Evolutionary conservation across 2,113 vertebrate species (phyloP).

Genomic region (Perca flavescens): DNA sequence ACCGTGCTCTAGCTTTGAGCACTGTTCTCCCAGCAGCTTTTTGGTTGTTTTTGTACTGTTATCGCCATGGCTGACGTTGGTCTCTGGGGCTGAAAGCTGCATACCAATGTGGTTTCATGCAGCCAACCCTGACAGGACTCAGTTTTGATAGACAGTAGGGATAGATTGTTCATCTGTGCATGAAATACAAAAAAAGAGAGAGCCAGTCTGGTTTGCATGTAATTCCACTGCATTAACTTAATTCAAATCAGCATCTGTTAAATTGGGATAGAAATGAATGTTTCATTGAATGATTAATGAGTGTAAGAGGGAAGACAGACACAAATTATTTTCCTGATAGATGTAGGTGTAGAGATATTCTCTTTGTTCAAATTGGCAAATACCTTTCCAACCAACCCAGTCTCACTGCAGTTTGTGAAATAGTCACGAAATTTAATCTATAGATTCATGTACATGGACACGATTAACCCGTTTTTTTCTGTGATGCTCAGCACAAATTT

Average conservation of each 20-base stretch:
- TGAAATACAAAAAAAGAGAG: conserved; percentile 33
- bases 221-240: conserved; percentile 19
- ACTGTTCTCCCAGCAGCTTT: conserved; percentile 12
- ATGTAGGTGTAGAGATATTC: background rate
- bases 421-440: too few species aligned
- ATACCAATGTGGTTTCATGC: conserved; percentile 46
- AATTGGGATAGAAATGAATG: background rate
- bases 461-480: too few species aligned
- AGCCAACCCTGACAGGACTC: conserved; percentile 44
- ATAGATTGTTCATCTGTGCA: conserved; percentile 11
- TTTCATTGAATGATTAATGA: background rate
- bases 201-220: conserved; percentile 13
- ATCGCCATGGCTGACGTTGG: conserved; percentile 25
- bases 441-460: too few species aligned
- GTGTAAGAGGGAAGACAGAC: background rate
- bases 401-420: too few species aligned
- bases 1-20: conserved; percentile 1
- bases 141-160: conserved; percentile 37
- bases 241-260: conserved; percentile 18
- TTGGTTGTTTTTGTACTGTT: conserved; percentile 33
- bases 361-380: background rate
- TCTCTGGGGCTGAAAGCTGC: conserved; percentile 44
- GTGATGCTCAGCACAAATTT: too few species aligned
- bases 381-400: too few species aligned
- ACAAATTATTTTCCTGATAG: background rate